Base-by-base conservation (phyloP, 2,888 invertebrate genomes). In the Ichneumoninae sp. region DNA sequence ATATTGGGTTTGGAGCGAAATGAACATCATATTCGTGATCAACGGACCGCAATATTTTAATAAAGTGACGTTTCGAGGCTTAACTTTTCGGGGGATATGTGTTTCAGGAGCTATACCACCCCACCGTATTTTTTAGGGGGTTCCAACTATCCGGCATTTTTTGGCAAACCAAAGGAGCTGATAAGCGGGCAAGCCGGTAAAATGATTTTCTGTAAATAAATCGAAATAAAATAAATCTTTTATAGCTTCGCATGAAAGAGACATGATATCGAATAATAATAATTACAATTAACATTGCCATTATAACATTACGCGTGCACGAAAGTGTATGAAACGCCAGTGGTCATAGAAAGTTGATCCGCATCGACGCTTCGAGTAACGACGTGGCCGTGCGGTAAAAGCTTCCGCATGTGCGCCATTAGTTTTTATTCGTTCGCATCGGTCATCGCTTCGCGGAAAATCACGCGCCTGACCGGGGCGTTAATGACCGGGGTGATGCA, bases 361-460 rank as follows among this genome's bases (percentile, higher is more conserved):
- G 69, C 77, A 69, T 77, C 77, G 77, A 77, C 77, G 63, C 76
- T 54, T 65, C 73, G 81, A 77, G 81, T 81, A 81, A 84, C 65
- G 63, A 52, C 70, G 68, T 26, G 36, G 70, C 26, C 0, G 7
- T 22, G 57, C 57, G 52, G n/a, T n/a, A 16, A 47, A 22, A 65
- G 40, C 3, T 44, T 0, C 26, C 10, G 26, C 3, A 3, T 22
- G 33, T 10, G 13, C 33, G 16, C 1, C 5, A 52, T 54, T 16
- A 47, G 30, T 65, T 30, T 63, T 60, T 57, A 36, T 52, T 26
- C 36, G 44, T 33, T 22, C n/a, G 19, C 47, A 30, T 68, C 16
- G 40, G 19, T 50, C 19, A 40, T 73, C 54, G 70, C 54, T 75
- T 30, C 80, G 54, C 50, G 65, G 54, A 81, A 81, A 81, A 83